A percentile compares a stretch with the other conserved stretches of the same genome.
phyloP scores from a whole-genome alignment of 2,797 vertebrate genomes.

The Petrocephalus sullivani region DNA sequence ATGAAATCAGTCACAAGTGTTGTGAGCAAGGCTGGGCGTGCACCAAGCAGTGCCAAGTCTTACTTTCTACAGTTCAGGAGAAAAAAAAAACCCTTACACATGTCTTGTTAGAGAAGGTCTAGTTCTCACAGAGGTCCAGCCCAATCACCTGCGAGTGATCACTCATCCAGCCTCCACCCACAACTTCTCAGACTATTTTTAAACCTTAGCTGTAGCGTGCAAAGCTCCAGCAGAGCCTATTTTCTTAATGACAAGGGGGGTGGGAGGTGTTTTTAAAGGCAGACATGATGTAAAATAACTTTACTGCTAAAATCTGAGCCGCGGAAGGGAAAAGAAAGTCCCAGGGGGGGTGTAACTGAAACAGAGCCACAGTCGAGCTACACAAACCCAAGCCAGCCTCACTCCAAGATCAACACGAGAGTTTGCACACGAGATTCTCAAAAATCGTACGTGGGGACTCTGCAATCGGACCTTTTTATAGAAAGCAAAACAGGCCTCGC shows the following conservation, averaged over 20 bases:
- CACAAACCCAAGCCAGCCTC: conserved; percentile 39
- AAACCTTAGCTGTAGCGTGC: conserved; percentile 44
- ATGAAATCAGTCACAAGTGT: not conserved
- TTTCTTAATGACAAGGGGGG: conserved; percentile 54
- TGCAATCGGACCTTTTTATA: conserved; percentile 38
- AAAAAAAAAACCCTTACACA: conserved; percentile 28
- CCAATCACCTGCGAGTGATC: conserved; percentile 54
- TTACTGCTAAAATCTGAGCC: conserved; percentile 50
- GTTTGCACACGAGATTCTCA: conserved; percentile 44
- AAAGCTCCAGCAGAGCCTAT: conserved; percentile 45
- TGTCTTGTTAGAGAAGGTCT: conserved; percentile 35
- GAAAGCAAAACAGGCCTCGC: conserved; percentile 30
- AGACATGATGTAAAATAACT: conserved; percentile 63
- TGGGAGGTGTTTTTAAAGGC: conserved; percentile 41
- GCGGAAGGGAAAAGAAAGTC: conserved; percentile 43
- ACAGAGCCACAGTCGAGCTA: conserved; percentile 41
- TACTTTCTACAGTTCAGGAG: not conserved
- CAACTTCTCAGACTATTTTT: conserved; percentile 44
- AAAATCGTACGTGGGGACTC: conserved; percentile 44
- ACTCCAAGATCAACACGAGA: conserved; percentile 54
- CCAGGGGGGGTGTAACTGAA: conserved; percentile 41
- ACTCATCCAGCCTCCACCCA: conserved; percentile 38
- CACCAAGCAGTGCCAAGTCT: not conserved
- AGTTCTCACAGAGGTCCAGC: conserved; percentile 30
- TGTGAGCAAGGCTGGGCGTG: not conserved